phyloP scores from a whole-genome alignment of 2,888 invertebrate genomes.

The Agonopterix heracliana region DNA sequence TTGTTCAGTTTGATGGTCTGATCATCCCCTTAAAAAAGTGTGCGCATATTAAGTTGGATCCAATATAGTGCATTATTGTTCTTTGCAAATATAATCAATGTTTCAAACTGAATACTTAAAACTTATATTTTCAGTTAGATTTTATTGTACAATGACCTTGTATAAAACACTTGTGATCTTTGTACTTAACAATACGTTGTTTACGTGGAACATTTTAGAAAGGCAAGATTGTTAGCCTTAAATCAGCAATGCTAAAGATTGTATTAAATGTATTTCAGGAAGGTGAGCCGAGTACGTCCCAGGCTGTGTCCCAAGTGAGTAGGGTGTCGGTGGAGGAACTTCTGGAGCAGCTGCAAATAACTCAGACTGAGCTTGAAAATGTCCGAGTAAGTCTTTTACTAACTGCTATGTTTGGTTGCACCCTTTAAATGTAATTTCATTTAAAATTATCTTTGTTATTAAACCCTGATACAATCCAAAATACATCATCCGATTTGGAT shows the following conservation, averaged over 20 bases:
- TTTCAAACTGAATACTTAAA: too few species aligned
- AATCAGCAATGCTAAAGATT: too few species aligned
- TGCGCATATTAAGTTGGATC: too few species aligned
- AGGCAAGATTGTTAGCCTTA: too few species aligned
- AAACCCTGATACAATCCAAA: not conserved
- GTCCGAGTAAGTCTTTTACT: constrained; percentile 81
- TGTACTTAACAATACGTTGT: too few species aligned
- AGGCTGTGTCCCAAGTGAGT: constrained; percentile 70
- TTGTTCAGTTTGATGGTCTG: too few species aligned
- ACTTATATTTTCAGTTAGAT: too few species aligned
- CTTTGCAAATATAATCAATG: not conserved
- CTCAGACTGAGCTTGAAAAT: constrained; percentile 91
- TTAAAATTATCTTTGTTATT: not conserved
- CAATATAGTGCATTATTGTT: not conserved
- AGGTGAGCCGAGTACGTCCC: constrained; percentile 46
- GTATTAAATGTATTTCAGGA: constrained; percentile 42
- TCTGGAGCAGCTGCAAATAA: constrained; percentile 87
- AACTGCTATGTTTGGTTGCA: not conserved
- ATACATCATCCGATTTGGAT: too few species aligned
- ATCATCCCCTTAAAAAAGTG: too few species aligned
- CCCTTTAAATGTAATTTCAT: constrained; percentile 4
- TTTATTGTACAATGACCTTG: too few species aligned
- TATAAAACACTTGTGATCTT: too few species aligned
- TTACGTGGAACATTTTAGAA: too few species aligned
- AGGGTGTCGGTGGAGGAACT: constrained; percentile 88